A percentile compares a stretch with the other conserved stretches of the same genome.
Evolutionary conservation across 1,140 invertebrate genomes (phyloP).

Genomic region (Centruroides sculpturatus): DNA sequence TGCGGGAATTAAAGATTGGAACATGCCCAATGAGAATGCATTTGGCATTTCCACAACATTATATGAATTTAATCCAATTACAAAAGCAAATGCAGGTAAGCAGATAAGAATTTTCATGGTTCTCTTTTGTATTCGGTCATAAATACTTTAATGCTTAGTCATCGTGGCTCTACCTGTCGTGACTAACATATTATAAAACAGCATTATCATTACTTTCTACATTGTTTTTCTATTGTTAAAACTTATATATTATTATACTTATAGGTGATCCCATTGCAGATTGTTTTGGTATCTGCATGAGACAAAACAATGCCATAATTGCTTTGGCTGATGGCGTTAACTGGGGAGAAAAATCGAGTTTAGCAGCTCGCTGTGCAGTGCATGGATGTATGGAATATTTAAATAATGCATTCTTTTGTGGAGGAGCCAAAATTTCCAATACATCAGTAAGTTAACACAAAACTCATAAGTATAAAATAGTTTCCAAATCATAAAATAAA

Average conservation of each 20-base stretch:
- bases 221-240: too few species aligned
- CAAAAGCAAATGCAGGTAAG: conserved; percentile 44
- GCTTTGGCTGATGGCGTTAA: conserved; percentile 85
- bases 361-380: conserved; percentile 75
- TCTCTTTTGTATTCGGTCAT: neutral
- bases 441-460: too few species aligned
- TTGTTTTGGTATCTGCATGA: conserved; percentile 66
- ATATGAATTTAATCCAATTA: conserved; percentile 64
- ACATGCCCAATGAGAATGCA: conserved; percentile 42
- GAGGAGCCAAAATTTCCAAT: too few species aligned
- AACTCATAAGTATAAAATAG: too few species aligned
- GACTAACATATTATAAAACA: too few species aligned
- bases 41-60: conserved; percentile 52
- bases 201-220: too few species aligned
- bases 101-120: neutral
- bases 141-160: neutral
- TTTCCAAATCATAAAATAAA: too few species aligned
- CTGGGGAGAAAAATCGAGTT: conserved; percentile 76
- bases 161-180: neutral
- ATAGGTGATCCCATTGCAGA: conserved; percentile 76
- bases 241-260: conserved; percentile 1
- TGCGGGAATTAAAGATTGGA: conserved; percentile 53
- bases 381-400: conserved; percentile 75
- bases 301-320: conserved; percentile 62
- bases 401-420: conserved; percentile 45